Conservation (phyloP, 2,797 vertebrate species). For the Capromys pilorides region DNA sequence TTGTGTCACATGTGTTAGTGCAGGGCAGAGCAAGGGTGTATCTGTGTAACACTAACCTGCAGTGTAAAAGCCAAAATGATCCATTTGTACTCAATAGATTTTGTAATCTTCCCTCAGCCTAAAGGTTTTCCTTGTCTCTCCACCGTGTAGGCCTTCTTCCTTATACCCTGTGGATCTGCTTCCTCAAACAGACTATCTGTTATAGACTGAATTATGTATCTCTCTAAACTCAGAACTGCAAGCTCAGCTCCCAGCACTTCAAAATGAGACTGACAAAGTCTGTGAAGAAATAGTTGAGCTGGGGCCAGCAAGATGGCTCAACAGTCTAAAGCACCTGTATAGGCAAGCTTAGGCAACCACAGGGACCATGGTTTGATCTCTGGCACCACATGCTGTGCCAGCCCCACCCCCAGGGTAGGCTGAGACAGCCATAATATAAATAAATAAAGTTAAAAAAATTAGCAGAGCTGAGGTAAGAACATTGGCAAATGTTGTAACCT, state of each 20-base stretch:
- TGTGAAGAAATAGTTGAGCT: not conserved
- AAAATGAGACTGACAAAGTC: not conserved
- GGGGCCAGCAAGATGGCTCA: not conserved
- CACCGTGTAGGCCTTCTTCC: too few relatives aligned
- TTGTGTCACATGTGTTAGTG: not conserved
- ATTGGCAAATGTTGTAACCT: not conserved
- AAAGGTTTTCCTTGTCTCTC: not conserved
- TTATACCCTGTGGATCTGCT: accelerated
- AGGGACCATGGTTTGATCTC: too few relatives aligned
- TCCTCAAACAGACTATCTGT: not conserved
- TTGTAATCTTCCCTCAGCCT: not conserved
- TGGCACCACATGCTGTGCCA: too few relatives aligned
- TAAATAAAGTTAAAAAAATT: too few relatives aligned
- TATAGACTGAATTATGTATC: not conserved
- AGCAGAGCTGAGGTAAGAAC: not conserved
- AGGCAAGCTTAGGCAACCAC: too few relatives aligned
- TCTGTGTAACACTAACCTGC: not conserved
- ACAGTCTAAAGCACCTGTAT: too few relatives aligned
- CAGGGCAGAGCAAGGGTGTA: not conserved
- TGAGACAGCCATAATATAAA: too few relatives aligned
- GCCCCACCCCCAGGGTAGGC: too few relatives aligned
- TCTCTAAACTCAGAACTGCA: not conserved
- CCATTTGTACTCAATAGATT: not conserved
- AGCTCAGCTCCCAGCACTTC: too few relatives aligned
- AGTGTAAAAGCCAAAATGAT: not conserved